phyloP scores from a whole-genome alignment of 1,140 invertebrate species.

The Campoletis sonorensis region DNA sequence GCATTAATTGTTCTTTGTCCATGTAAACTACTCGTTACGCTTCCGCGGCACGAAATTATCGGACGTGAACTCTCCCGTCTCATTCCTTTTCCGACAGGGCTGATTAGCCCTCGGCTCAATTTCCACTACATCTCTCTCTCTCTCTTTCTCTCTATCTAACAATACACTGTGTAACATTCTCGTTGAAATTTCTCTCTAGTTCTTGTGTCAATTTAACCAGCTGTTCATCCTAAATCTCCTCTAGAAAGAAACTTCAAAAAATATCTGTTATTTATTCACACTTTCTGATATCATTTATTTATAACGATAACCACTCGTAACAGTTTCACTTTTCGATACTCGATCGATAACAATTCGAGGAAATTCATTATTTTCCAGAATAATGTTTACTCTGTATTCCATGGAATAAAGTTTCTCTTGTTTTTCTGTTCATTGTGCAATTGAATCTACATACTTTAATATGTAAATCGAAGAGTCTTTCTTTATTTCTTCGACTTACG shows the following conservation, averaged over 20 bases:
- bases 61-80: constrained; percentile 14
- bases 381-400: background rate
- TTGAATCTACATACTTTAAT: no score
- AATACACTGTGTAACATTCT: background rate
- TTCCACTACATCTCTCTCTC: background rate
- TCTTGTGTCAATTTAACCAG: background rate
- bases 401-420: background rate
- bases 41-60: constrained; percentile 14
- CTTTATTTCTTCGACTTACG: no score
- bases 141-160: background rate
- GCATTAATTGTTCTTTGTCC: constrained; percentile 24
- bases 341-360: no score
- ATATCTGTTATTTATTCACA: background rate
- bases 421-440: background rate
- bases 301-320: no score
- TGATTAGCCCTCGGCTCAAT: background rate
- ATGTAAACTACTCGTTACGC: constrained; percentile 32
- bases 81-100: background rate
- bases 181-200: background rate
- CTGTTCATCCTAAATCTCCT: background rate
- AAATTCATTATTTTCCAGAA: background rate
- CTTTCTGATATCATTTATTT: no score
- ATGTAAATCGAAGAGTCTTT: no score
- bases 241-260: background rate
- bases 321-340: no score